A percentile compares a stretch with the other conserved stretches of the same genome.
Conservation (phyloP, 2,113 vertebrate species). For the Cyanoliseus patagonus region DNA sequence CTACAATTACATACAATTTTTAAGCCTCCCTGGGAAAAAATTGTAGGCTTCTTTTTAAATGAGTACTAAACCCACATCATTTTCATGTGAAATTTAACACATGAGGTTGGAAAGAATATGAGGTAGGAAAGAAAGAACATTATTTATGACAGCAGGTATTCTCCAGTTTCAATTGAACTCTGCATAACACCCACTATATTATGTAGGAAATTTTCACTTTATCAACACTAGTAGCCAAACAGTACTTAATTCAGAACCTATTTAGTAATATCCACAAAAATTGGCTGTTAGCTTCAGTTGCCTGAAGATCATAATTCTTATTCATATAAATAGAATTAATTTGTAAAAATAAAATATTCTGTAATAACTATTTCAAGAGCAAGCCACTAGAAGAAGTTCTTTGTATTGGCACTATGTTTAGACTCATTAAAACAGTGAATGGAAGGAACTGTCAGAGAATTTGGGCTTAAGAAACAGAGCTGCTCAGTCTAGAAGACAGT, state of each 20-base stretch:
- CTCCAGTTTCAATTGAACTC: not conserved
- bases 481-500: not conserved
- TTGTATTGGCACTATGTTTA: not conserved
- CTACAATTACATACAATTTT: not conserved
- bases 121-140: not conserved
- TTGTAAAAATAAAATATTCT: slow-evolving; percentile 36
- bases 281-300: slow-evolving; percentile 47
- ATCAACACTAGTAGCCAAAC: not conserved
- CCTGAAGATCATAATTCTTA: slow-evolving; percentile 24
- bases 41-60: not conserved
- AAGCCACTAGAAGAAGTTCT: not conserved
- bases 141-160: not conserved
- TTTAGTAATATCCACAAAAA: slow-evolving; percentile 51
- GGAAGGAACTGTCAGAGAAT: not conserved
- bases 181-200: not conserved
- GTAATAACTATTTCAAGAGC: not conserved
- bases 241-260: slow-evolving; percentile 34
- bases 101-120: not conserved
- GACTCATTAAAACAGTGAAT: not conserved
- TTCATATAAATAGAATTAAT: slow-evolving; percentile 9
- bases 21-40: not conserved
- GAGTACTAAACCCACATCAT: not conserved
- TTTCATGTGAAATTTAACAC: not conserved
- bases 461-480: not conserved
- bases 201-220: not conserved